Evolutionary conservation across 1,140 invertebrate genomes (phyloP), one percentile per base, ranked within the genome.

Genomic region (Tetramorium simillimum): DNA sequence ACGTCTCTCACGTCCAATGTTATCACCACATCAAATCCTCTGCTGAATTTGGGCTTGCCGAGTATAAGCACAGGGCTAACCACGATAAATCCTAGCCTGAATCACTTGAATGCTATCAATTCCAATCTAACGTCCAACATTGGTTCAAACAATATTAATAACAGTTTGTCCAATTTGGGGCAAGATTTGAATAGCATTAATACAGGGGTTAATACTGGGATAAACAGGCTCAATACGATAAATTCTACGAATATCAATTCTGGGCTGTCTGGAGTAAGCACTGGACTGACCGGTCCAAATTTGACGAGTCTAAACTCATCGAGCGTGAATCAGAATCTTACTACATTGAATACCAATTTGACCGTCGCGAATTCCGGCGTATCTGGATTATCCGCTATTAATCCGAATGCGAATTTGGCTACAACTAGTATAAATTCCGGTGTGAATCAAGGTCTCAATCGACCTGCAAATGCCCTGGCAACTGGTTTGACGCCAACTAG

Each of bases 1-100:
- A 95, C 94, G 46, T 95, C 95, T 78, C 93, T 95, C 85, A 95
- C 94, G 43, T 95, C 95, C 81, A 95, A 95, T 89, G 95, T 95
- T 80, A 95, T 95, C 89, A 95, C 95, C 78, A 95, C 95, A 76
- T 95, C 95, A 80, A 95, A 95, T 93, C 94, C 95, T 85, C 92
- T 95, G 90, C 94, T 95, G 89, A 95, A 95, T 92, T 91, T 95
- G 80, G 95, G 95, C 88, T 91, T 95, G 88, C 93, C 95, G 75
- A 93, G 90, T 87, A 93, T 95, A 53, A 95, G 95, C 91, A 93
- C 94, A 85, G 94, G 94, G 85, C 89, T 95, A 86, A 93, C 94
- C n/a, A 92, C 94, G 37, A 94, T 95, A 88, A 95, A 95, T 93
- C 94, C 94, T 84, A 94, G 91, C 72, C 88, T 95, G 67, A 95